Conservation (phyloP, 2,797 vertebrate genomes). For the Phrynocephalus vlangalii region DNA sequence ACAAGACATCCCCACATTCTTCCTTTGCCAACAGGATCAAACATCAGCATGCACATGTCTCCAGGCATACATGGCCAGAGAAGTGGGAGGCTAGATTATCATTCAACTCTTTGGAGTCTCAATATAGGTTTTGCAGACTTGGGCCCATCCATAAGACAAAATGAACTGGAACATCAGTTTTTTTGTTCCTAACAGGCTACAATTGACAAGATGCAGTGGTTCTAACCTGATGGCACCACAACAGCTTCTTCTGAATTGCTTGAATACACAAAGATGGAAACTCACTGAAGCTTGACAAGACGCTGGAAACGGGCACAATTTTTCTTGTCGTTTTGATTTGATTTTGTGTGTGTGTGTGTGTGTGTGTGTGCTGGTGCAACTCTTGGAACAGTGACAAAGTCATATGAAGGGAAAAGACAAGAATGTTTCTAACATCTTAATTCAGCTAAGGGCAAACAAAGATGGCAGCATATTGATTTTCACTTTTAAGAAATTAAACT, state of each 20-base stretch:
- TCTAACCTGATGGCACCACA: rapidly evolving
- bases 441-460: slow-evolving; percentile 44
- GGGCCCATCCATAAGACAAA: slow-evolving; percentile 54
- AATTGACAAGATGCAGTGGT: rapidly evolving
- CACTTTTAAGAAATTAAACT: slow-evolving; percentile 44
- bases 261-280: neutral
- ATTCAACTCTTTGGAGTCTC: neutral
- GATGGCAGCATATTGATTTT: slow-evolving; percentile 6
- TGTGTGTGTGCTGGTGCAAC: slow-evolving; percentile 29
- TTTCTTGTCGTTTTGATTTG: neutral
- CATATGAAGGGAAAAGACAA: rapidly evolving
- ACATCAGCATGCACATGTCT: neutral
- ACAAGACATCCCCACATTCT: neutral
- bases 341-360: too few relatives aligned
- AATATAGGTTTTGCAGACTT: slow-evolving; percentile 51
- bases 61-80: neutral
- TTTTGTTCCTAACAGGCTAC: neutral
- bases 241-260: neutral
- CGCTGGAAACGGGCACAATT: slow-evolving; percentile 10
- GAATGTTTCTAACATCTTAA: slow-evolving; percentile 22
- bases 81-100: neutral
- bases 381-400: slow-evolving; percentile 60
- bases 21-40: neutral
- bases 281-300: slow-evolving; percentile 37
- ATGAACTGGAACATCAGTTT: slow-evolving; percentile 12